A percentile compares a stretch with the other conserved stretches of the same genome.
Conservation (phyloP, 2,888 invertebrate genomes). For the Dicyrtoma fusca region DNA sequence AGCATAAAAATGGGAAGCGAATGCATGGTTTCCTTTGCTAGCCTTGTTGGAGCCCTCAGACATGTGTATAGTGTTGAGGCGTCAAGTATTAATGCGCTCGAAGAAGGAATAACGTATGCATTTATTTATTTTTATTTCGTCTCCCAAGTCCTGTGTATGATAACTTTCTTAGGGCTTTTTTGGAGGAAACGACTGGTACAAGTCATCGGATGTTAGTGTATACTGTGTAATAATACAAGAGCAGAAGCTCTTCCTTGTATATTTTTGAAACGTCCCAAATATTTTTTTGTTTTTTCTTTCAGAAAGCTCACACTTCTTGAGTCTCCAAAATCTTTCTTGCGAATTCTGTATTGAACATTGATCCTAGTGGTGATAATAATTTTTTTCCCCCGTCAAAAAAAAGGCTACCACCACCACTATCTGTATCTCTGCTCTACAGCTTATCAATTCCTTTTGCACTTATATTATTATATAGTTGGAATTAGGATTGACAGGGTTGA, state of each 20-base stretch:
- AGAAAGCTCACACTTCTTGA: too few relatives aligned
- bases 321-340: too few relatives aligned
- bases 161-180: not conserved
- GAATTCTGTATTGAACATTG: not conserved
- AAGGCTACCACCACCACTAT: too few relatives aligned
- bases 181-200: slow-evolving; percentile 11
- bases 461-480: not conserved
- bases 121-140: slow-evolving; percentile 36
- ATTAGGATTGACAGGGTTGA: not conserved
- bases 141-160: not conserved
- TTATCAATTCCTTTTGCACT: too few relatives aligned
- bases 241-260: slow-evolving; percentile 15
- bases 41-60: not conserved
- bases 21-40: too few relatives aligned
- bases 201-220: slow-evolving; percentile 18
- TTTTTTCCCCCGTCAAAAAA: not conserved
- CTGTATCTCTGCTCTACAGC: too few relatives aligned
- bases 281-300: slow-evolving; percentile 22
- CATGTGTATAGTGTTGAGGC: slow-evolving; percentile 27
- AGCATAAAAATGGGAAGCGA: too few relatives aligned
- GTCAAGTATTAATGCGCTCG: slow-evolving; percentile 26
- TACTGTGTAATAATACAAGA: slow-evolving; percentile 3
- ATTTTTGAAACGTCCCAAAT: slow-evolving; percentile 22
- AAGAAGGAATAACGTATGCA: slow-evolving; percentile 31
- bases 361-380: not conserved